Evolutionary conservation across 2,888 invertebrate genomes (phyloP).

Genomic region (Pharmacophagus antenor): DNA sequence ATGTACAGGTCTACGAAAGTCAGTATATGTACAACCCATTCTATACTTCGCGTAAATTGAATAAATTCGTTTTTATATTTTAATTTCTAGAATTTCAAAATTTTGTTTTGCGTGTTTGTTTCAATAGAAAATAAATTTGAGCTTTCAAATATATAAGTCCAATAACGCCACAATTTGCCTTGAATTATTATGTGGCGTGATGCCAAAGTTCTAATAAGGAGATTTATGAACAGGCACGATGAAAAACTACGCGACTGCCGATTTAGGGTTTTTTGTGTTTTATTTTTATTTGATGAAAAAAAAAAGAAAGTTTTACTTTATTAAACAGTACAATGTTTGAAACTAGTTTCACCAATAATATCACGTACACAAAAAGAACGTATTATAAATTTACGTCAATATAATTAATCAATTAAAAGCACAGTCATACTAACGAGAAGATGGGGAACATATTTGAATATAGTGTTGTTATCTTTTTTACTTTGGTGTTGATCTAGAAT

Average conservation of each 20-base stretch:
- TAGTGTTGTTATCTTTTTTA: too few relatives aligned
- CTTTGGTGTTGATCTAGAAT: too few relatives aligned
- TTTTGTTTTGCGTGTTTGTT: slow-evolving; percentile 21
- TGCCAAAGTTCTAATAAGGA: slow-evolving; percentile 39
- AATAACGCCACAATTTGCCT: slow-evolving; percentile 42
- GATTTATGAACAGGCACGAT: slow-evolving; percentile 34
- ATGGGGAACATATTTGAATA: too few relatives aligned
- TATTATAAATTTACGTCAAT: too few relatives aligned
- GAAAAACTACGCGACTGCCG: slow-evolving; percentile 19
- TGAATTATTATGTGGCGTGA: slow-evolving; percentile 47
- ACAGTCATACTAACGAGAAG: too few relatives aligned
- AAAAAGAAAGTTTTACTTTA: neutral
- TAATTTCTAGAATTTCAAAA: neutral
- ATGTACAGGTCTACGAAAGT: slow-evolving; percentile 32
- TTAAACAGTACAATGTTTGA: too few relatives aligned
- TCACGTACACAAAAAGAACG: too few relatives aligned
- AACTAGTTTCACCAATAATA: too few relatives aligned
- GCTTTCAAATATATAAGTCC: slow-evolving; percentile 35
- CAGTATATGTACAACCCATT: slow-evolving; percentile 14
- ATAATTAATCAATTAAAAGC: too few relatives aligned
- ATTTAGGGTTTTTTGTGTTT: slow-evolving; percentile 16
- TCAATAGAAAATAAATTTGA: slow-evolving; percentile 30
- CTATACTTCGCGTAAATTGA: slow-evolving; percentile 19
- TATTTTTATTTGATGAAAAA: slow-evolving; percentile 16
- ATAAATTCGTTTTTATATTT: slow-evolving; percentile 9